Evolutionary conservation across 2,888 invertebrate genomes (phyloP).

Genomic region (Spisula subtruncata): DNA sequence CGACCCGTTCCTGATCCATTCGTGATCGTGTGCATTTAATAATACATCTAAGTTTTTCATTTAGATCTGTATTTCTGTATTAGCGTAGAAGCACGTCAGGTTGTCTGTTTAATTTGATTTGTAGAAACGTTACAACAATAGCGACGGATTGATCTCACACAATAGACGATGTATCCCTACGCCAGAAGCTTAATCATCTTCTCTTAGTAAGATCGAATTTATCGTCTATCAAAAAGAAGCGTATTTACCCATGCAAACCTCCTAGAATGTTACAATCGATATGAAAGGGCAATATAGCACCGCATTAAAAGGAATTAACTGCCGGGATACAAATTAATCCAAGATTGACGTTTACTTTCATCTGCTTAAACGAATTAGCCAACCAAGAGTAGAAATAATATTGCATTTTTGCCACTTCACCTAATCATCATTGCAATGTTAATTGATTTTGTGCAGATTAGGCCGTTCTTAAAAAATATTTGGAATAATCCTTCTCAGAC

Average conservation of each 20-base stretch:
- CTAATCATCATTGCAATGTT: constrained; percentile 16
- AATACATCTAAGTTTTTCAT: constrained; percentile 75
- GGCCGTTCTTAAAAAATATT: no score
- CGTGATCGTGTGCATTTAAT: constrained; percentile 65
- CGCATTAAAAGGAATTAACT: constrained; percentile 52
- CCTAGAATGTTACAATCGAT: constrained; percentile 34
- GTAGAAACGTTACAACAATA: constrained; percentile 71
- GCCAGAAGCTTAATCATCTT: constrained; percentile 63
- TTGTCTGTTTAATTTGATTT: constrained; percentile 75
- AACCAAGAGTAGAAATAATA: background rate
- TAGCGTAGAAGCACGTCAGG: constrained; percentile 70
- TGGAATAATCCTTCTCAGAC: no score
- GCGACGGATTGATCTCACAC: constrained; percentile 63
- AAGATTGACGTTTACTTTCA: constrained; percentile 47
- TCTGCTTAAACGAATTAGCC: constrained; percentile 37
- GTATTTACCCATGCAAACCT: constrained; percentile 63
- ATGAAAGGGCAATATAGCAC: constrained; percentile 41
- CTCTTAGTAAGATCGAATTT: constrained; percentile 53
- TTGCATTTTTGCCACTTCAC: constrained; percentile 16
- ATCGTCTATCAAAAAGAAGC: constrained; percentile 61
- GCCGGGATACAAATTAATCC: constrained; percentile 55
- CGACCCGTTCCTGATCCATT: constrained; percentile 41
- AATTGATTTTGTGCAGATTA: constrained; percentile 15
- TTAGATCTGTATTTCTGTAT: constrained; percentile 69
- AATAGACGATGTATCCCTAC: constrained; percentile 66